Base-by-base conservation (phyloP, 1,140 invertebrate species). In the Hypothenemus hampei region DNA sequence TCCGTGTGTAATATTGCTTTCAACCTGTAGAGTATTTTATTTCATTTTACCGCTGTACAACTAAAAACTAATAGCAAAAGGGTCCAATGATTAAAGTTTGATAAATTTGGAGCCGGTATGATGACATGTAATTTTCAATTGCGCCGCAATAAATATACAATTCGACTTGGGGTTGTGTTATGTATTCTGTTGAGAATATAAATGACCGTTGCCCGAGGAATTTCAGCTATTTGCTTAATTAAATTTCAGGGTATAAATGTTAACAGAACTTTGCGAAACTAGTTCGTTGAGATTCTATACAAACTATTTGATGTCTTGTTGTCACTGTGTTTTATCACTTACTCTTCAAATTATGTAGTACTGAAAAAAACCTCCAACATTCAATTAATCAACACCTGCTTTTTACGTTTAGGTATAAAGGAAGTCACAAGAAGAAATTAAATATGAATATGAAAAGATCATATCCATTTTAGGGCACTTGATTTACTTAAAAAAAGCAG, bases 171-270 rank as follows among this genome's bases (percentile, higher is more conserved):
- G 60, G 62, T 58, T 60, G 56, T 60, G 58, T 60, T 64, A 64
- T 62, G 59, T 54, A 64, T 62, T 64, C 60, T 62, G 57, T 59
- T 48, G 58, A 62, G 60, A 62, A 64, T 64, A 64, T 64, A 64
- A 64, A 64, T 64, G 62, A 64, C 62, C 62, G 56, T 60, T 64
- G 62, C 58, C 62, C 62, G 58, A 62, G 62, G 62, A 64, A 64
- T 64, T 64, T 60, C 62, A 64, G 61, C 58, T 64, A 64, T 64
- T 64, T 62, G 62, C 62, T 64, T 64, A 64, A 64, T 64, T 64
- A 64, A 64, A 64, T 64, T 64, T 64, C 33, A 51, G 50, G 62
- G 43, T 64, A 64, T 64, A 60, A 60, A 64, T 62, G 62, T 60
- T 62, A 62, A 47, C 57, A 51, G 62, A 64, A 64, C 54, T 64